phyloP scores from a whole-genome alignment of 2,797 vertebrate species.

The Siniperca obscura region DNA sequence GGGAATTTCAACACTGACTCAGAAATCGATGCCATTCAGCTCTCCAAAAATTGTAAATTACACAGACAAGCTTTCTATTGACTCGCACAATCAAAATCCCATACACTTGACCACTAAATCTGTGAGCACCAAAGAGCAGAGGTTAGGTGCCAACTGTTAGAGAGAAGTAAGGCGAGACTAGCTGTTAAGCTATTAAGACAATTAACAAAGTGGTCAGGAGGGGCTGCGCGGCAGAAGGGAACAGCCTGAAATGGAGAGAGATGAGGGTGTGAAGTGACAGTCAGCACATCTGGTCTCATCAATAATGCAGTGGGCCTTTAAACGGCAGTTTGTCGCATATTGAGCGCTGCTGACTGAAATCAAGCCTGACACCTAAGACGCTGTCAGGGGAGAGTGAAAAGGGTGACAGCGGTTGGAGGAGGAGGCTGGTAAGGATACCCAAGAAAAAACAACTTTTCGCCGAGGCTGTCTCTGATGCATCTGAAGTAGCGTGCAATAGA shows the following conservation, averaged over 20 bases:
- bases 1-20: background rate
- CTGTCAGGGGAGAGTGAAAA: conserved; percentile 73
- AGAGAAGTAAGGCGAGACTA: conserved; percentile 66
- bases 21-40: conserved; percentile 20
- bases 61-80: conserved; percentile 28
- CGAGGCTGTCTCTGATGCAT: background rate
- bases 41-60: conserved; percentile 18
- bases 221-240: conserved; percentile 58
- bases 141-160: conserved; percentile 54
- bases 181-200: conserved; percentile 76
- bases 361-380: conserved; percentile 82
- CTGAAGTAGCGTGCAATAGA: background rate
- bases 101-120: conserved; percentile 37
- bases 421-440: conserved; percentile 12
- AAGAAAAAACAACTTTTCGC: conserved; percentile 18
- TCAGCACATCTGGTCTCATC: conserved; percentile 89
- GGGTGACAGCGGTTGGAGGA: conserved; percentile 53
- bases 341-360: conserved; percentile 84
- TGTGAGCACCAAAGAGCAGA: conserved; percentile 39
- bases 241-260: conserved; percentile 70
- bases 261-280: conserved; percentile 85
- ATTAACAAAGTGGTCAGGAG: conserved; percentile 80
- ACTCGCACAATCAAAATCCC: conserved; percentile 1
- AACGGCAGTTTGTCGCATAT: conserved; percentile 87
- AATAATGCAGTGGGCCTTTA: conserved; percentile 86